These are phyloP conservation scores for Druon quercuslanigerum DNA, from an alignment of 1,140 invertebrate genomes.

Conservation along the genomic window DNA sequence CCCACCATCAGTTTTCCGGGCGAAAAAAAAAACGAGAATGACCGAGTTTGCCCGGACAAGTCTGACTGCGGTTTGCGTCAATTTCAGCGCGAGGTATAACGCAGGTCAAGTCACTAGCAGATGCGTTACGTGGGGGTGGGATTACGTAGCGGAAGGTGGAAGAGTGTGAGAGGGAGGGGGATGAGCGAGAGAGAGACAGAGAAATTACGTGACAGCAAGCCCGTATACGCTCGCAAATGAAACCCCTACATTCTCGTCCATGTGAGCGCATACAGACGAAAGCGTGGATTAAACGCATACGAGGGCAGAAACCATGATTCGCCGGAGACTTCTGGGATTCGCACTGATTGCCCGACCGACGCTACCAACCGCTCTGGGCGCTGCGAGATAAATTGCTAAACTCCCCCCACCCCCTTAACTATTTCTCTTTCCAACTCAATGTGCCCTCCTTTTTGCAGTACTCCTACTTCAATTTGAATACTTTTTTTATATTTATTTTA, in stretches of 20 bases:
- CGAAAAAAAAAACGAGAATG: no score
- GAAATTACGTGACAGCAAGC: constrained; percentile 26
- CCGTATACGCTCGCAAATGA: constrained; percentile 46
- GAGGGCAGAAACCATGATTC: constrained; percentile 58
- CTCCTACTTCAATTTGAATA: no score
- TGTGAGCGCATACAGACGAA: constrained; percentile 20
- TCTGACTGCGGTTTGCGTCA: constrained; percentile 1
- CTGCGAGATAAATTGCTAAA: constrained; percentile 67
- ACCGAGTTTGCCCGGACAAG: not conserved
- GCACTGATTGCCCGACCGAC: constrained; percentile 63
- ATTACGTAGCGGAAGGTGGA: not conserved
- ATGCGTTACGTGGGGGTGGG: constrained; percentile 17
- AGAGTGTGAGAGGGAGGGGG: constrained; percentile 22
- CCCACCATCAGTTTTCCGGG: not conserved
- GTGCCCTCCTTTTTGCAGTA: constrained; percentile 34
- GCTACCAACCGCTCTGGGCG: constrained; percentile 54
- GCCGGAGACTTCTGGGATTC: constrained; percentile 61
- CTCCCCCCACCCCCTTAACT: constrained; percentile 47
- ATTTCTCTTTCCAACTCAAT: constrained; percentile 10
- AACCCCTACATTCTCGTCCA: constrained; percentile 40
- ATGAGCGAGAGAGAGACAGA: constrained; percentile 28
- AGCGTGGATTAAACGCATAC: constrained; percentile 56
- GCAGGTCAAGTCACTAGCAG: not conserved
- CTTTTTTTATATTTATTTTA: no score
- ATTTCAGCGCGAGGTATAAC: constrained; percentile 1